These are phyloP conservation scores for Cebidichthys violaceus DNA, from an alignment of 2,113 vertebrate genomes.

Conservation along the genomic window DNA sequence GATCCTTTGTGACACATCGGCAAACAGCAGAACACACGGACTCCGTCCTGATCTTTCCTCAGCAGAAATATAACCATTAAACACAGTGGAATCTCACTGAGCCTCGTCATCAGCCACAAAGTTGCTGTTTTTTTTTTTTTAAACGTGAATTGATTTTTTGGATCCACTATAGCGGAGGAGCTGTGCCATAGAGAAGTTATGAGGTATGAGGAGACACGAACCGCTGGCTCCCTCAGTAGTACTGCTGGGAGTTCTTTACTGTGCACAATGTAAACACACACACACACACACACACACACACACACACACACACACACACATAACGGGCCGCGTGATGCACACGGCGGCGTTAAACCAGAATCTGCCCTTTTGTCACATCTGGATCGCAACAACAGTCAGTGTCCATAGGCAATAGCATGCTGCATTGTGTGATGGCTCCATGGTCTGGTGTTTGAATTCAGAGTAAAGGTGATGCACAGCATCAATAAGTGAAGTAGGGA, in stretches of 20 bases:
- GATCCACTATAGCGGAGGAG: neutral
- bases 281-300: neutral
- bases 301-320: neutral
- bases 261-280: neutral
- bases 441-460: neutral
- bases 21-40: slow-evolving; percentile 15
- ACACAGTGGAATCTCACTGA: slow-evolving; percentile 13
- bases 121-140: slow-evolving; percentile 16
- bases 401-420: neutral
- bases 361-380: neutral
- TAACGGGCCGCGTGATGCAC: neutral
- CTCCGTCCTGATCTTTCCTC: neutral
- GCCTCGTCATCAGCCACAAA: slow-evolving; percentile 29
- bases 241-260: neutral
- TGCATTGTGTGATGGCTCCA: neutral
- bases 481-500: neutral
- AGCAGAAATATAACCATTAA: neutral
- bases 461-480: neutral
- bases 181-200: slow-evolving; percentile 6
- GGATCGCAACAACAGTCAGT: neutral
- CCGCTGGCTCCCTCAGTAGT: neutral
- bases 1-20: slow-evolving; percentile 23
- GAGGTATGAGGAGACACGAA: slow-evolving; percentile 15
- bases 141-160: slow-evolving; percentile 13
- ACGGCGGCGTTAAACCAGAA: neutral